Conservation (phyloP, 2,113 vertebrate species). For the Numida meleagris region DNA sequence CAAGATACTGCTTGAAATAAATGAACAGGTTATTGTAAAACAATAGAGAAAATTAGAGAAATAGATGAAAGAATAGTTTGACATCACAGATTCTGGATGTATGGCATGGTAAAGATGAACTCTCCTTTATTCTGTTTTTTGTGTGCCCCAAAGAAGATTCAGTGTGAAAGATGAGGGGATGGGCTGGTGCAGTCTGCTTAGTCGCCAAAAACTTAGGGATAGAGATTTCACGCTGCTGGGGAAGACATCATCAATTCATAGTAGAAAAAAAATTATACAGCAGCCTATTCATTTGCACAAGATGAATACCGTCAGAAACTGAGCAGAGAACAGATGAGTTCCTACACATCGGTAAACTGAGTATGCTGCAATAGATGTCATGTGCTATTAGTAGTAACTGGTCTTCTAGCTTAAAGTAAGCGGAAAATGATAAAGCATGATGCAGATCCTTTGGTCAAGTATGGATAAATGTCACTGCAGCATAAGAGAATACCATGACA, state of each 20-base stretch:
- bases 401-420: background rate
- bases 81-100: background rate
- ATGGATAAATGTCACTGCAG: background rate
- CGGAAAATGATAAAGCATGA: background rate
- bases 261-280: background rate
- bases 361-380: background rate
- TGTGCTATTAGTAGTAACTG: background rate
- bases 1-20: background rate
- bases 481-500: background rate
- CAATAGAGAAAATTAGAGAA: background rate
- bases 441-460: background rate
- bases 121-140: background rate
- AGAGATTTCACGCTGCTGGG: conserved; percentile 8
- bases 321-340: background rate
- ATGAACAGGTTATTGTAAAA: background rate
- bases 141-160: background rate
- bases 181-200: background rate
- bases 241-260: background rate
- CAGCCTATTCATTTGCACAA: background rate
- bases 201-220: background rate
- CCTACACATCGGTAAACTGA: background rate
- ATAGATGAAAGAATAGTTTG: background rate
- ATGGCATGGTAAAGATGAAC: background rate
- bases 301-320: background rate
- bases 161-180: background rate